Base-by-base conservation (phyloP, 2,797 vertebrate genomes). In the Syngnathus rostellatus region DNA sequence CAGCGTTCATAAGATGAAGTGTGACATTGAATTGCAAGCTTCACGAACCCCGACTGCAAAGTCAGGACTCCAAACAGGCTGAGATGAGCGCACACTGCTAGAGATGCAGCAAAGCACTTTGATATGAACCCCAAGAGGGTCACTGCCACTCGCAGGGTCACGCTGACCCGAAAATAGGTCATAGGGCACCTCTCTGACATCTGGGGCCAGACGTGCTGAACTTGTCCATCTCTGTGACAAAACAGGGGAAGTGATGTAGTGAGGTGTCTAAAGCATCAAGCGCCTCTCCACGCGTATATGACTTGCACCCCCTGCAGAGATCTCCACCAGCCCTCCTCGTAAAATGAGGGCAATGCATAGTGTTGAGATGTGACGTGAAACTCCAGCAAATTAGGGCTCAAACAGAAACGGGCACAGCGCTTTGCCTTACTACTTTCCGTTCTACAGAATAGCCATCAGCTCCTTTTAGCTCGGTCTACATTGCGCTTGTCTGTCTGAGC, bases 401-500 rank as follows among this genome's bases (percentile, higher is more conserved):
- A 80, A 83, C 78, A 72, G 75, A 68, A 81, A 69, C 72, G 67
- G 73, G 65, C 77, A 72, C 74, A 75, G 76, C 41, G 71, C 72
- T 68, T 76, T 70, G 71, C 65, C 73, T 31, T 78, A 79, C 76
- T 80, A 77, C 71, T 73, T 72, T 81, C 81, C 72, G 80, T 43
- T 77, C 75, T 60, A 65, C 38, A 69, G 74, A 81, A 78, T 58
- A 60, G 73, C 65, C 14, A 16, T 61, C 62, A 59, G 66, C 65
- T 60, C 17, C 19, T 73, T 7, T 93, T 98, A 99, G 92, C 95
- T 98, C 75, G 97, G 94, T 84, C 95, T 93, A 86, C 97, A 99
- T 81, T 99, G 97, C 66, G 99, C 95, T 84, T 98, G 95, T 83
- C 95, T 94, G 81, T 99, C 97, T 1, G 95, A 91, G 92, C 90